These are phyloP conservation scores for Liasis olivaceus DNA, from an alignment of 2,797 vertebrate species.

Conservation along the genomic window DNA sequence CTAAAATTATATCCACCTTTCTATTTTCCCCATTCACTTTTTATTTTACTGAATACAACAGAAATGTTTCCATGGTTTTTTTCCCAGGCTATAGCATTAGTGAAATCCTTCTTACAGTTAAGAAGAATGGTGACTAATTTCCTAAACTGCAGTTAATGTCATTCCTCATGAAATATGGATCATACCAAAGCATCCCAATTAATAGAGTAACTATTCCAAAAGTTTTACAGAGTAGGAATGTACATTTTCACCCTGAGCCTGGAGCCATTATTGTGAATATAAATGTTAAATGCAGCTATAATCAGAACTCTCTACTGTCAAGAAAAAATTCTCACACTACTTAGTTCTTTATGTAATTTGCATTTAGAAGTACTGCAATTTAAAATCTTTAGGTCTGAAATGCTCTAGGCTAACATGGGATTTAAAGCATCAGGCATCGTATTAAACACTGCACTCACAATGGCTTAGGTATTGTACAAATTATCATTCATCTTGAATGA, in stretches of 20 bases:
- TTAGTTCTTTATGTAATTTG: not conserved
- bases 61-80: not conserved
- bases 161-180: conserved; percentile 11
- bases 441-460: not conserved
- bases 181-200: conserved; percentile 23
- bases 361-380: conserved; percentile 16
- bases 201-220: not conserved
- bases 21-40: not conserved
- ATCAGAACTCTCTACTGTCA: conserved; percentile 29
- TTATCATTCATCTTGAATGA: not conserved
- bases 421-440: conserved; percentile 5
- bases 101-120: not conserved
- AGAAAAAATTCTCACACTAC: not conserved
- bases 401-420: not conserved
- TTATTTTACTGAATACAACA: not conserved
- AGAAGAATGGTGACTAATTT: conserved; percentile 19
- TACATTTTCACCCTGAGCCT: conserved; percentile 13
- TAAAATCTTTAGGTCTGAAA: conserved; percentile 23
- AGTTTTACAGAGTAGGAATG: conserved; percentile 24
- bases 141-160: not conserved
- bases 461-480: not conserved
- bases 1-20: not conserved
- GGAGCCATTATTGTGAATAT: conserved; percentile 1
- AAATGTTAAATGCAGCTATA: conserved; percentile 42
- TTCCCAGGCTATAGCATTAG: not conserved